Evolutionary conservation across 1,140 invertebrate species (phyloP).

Genomic region (Drosophila parabipectinata): DNA sequence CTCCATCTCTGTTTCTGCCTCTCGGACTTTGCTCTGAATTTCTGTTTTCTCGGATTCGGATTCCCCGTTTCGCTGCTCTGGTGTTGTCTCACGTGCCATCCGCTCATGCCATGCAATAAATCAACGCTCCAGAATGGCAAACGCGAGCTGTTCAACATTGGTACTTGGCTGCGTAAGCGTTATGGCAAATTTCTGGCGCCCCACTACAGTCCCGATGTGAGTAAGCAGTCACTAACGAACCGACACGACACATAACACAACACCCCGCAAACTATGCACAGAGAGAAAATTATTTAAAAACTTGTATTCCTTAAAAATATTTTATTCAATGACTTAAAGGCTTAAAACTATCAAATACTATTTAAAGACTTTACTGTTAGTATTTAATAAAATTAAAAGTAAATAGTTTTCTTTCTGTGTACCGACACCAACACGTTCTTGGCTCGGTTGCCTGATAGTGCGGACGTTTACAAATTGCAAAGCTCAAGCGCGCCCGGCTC

Average conservation of each 20-base stretch:
- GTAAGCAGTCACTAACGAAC: conserved; percentile 75
- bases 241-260: conserved; percentile 21
- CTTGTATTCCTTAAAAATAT: not conserved
- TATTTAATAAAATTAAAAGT: not conserved
- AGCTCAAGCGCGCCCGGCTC: conserved; percentile 74
- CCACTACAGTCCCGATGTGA: conserved; percentile 86
- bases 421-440: conserved; percentile 2
- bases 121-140: conserved; percentile 87
- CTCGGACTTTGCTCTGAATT: conserved; percentile 6
- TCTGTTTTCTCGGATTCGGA: conserved; percentile 5
- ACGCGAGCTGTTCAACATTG: conserved; percentile 87
- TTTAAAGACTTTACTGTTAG: not conserved
- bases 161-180: conserved; percentile 86
- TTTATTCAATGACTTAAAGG: not conserved
- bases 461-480: conserved; percentile 79
- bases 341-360: not conserved
- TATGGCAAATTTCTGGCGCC: conserved; percentile 87
- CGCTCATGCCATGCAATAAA: conserved; percentile 71
- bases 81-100: conserved; percentile 71
- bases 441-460: conserved; percentile 67
- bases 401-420: conserved; percentile 25
- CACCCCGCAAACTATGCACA: not conserved
- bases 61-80: conserved; percentile 11
- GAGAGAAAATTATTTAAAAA: conserved; percentile 17
- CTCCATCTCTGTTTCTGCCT: conserved; percentile 25